phyloP scores from a whole-genome alignment of 2,797 vertebrate genomes.

The Parauchenoglanis ngamensis region DNA sequence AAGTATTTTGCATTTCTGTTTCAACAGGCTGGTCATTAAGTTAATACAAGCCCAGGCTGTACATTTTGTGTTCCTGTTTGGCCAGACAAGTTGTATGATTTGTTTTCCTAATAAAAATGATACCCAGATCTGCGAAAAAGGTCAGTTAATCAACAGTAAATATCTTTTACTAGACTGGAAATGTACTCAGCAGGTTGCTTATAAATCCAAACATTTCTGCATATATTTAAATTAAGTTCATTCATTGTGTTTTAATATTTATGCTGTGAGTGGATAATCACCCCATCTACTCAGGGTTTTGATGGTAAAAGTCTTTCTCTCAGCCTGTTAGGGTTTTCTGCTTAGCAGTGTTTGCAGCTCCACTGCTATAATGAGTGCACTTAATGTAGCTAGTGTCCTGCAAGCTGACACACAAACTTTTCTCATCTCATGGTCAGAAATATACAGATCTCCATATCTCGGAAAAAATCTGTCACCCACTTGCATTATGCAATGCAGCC shows the following conservation, averaged over 20 bases:
- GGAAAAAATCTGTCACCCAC: not conserved
- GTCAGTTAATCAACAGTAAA: not conserved
- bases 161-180: not conserved
- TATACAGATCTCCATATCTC: not conserved
- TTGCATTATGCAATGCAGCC: not conserved
- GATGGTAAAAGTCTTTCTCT: not conserved
- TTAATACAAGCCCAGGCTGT: not conserved
- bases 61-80: not conserved
- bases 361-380: not conserved
- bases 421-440: not conserved
- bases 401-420: not conserved
- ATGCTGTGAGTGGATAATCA: not conserved
- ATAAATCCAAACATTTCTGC: not conserved
- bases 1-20: not conserved
- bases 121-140: not conserved
- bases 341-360: not conserved
- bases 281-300: not conserved
- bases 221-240: not conserved
- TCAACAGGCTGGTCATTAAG: not conserved
- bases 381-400: slow-evolving; percentile 1
- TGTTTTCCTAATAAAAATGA: not conserved
- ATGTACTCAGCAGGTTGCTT: not conserved
- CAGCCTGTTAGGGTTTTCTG: not conserved
- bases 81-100: not conserved
- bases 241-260: not conserved